Evolutionary conservation across 2,888 invertebrate species (phyloP).

Genomic region (Actias luna): DNA sequence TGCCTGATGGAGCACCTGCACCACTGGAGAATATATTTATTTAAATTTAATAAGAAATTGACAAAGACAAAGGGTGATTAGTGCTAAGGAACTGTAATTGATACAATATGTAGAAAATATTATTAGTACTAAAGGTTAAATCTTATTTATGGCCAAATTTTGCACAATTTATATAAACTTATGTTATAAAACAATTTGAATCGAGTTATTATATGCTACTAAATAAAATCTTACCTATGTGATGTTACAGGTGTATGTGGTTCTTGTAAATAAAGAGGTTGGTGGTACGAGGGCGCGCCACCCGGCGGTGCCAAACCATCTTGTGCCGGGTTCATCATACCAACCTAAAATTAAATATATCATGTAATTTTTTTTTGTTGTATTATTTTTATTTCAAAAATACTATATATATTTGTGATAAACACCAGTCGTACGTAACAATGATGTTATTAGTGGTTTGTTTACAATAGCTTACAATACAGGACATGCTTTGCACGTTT

Average conservation of each 20-base stretch:
- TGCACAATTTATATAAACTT: too few relatives aligned
- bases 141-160: too few relatives aligned
- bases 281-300: slow-evolving; percentile 84
- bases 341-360: slow-evolving; percentile 65
- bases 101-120: slow-evolving; percentile 1
- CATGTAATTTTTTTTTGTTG: slow-evolving; percentile 16
- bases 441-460: not conserved
- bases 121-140: too few relatives aligned
- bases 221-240: slow-evolving; percentile 55
- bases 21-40: slow-evolving; percentile 46
- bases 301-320: slow-evolving; percentile 83
- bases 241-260: slow-evolving; percentile 75
- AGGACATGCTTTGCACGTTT: not conserved
- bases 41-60: slow-evolving; percentile 16
- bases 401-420: not conserved
- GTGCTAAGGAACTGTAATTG: not conserved
- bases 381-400: too few relatives aligned
- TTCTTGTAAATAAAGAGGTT: slow-evolving; percentile 86
- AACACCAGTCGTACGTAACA: not conserved
- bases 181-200: too few relatives aligned
- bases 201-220: too few relatives aligned
- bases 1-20: slow-evolving; percentile 81
- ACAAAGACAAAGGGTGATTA: not conserved
- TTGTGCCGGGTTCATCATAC: slow-evolving; percentile 84
- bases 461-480: not conserved